Conservation (phyloP, 2,888 invertebrate genomes). For the Meta bourneti region DNA sequence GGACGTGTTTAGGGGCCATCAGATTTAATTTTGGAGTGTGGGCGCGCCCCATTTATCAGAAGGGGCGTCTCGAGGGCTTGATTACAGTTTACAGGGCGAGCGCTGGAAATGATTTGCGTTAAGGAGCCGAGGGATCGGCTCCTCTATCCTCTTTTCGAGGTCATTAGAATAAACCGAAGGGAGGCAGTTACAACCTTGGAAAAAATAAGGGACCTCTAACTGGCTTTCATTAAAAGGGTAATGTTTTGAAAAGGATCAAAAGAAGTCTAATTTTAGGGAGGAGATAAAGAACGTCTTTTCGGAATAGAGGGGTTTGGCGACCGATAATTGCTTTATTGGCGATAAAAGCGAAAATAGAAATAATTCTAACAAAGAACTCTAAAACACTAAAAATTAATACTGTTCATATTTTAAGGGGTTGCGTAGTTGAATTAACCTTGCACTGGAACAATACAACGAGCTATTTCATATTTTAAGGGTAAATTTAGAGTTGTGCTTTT, state of each 20-base stretch:
- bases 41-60: conserved; percentile 68
- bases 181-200: neutral
- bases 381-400: too few species aligned
- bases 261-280: neutral
- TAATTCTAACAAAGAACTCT: too few species aligned
- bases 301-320: neutral
- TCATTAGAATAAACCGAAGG: neutral
- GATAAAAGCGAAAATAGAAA: neutral
- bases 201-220: neutral
- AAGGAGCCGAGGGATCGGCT: conserved; percentile 6
- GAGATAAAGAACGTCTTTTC: conserved; percentile 6
- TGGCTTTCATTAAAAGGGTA: neutral
- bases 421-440: too few species aligned
- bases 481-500: too few species aligned
- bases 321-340: neutral
- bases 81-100: conserved; percentile 36
- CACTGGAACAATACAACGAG: too few species aligned
- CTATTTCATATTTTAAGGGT: too few species aligned
- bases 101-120: conserved; percentile 43
- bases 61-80: conserved; percentile 45
- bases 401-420: too few species aligned
- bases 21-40: conserved; percentile 74
- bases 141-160: neutral
- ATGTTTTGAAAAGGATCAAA: conserved; percentile 1
- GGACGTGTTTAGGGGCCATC: conserved; percentile 72